Evolutionary conservation across 1,140 invertebrate species (phyloP).

Genomic region (Armadillidium nasatum): DNA sequence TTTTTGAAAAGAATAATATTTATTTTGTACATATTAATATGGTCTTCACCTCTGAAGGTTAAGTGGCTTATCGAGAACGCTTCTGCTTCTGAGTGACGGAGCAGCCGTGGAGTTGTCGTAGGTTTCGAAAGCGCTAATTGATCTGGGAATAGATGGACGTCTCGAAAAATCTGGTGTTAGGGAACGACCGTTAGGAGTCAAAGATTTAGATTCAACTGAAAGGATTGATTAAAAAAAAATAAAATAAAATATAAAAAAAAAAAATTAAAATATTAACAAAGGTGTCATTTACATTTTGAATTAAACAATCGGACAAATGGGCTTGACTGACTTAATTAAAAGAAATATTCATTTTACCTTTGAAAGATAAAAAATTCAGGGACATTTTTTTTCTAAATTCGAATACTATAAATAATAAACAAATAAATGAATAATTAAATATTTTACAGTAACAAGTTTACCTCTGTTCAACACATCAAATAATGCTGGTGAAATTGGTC

Average conservation of each 20-base stretch:
- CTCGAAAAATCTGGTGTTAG: constrained; percentile 27
- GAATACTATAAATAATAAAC: too few relatives aligned
- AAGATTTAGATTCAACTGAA: not conserved
- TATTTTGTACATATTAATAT: not conserved
- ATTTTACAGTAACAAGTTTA: not conserved
- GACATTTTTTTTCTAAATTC: too few relatives aligned
- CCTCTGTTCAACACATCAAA: not conserved
- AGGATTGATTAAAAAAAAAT: too few relatives aligned
- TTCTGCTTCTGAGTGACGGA: constrained; percentile 28
- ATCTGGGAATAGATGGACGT: constrained; percentile 21
- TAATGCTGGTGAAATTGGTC: not conserved
- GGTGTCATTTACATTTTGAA: too few relatives aligned
- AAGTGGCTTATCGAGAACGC: constrained; percentile 35
- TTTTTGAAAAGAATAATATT: not conserved
- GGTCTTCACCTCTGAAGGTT: constrained; percentile 13
- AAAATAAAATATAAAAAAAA: too few relatives aligned
- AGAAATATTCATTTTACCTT: not conserved
- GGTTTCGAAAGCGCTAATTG: constrained; percentile 33
- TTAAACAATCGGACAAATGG: too few relatives aligned
- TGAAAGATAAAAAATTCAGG: not conserved
- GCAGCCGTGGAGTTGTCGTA: constrained; percentile 27
- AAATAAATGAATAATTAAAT: not conserved
- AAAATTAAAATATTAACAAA: too few relatives aligned
- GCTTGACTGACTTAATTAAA: too few relatives aligned
- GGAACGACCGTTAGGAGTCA: constrained; percentile 13